Conservation (phyloP, 1,140 invertebrate species). For the Medauroidea extradentata region DNA sequence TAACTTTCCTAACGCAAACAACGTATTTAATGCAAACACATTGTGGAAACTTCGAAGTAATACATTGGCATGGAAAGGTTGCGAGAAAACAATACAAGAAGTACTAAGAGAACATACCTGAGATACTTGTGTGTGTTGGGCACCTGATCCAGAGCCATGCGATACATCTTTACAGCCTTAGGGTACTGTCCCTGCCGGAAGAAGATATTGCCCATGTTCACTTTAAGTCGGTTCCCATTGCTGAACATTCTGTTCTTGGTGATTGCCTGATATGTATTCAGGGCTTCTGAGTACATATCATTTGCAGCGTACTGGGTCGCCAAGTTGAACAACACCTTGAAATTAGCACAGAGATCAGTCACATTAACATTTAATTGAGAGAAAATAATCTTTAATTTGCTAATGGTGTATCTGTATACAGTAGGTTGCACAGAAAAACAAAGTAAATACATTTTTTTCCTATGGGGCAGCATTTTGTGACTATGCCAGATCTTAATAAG, state of each 20-base stretch:
- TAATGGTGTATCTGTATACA: not conserved
- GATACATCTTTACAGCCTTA: conserved; percentile 96
- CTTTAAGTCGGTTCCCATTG: conserved; percentile 86
- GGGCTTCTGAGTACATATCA: conserved; percentile 92
- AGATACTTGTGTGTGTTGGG: conserved; percentile 87
- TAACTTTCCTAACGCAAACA: too few species aligned
- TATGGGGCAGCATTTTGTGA: too few species aligned
- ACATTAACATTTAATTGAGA: too few species aligned
- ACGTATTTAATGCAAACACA: too few species aligned
- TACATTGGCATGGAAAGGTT: too few species aligned
- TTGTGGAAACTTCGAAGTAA: too few species aligned
- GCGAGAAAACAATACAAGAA: too few species aligned
- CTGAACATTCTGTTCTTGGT: conserved; percentile 80
- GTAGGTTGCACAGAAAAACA: too few species aligned
- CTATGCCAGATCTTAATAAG: too few species aligned
- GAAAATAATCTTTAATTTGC: conserved; percentile 6
- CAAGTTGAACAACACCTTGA: conserved; percentile 86
- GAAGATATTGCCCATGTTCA: conserved; percentile 99
- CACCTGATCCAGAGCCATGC: conserved; percentile 95
- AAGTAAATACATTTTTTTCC: too few species aligned
- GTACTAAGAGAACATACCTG: too few species aligned
- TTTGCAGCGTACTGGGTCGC: conserved; percentile 90
- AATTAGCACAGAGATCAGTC: conserved; percentile 19
- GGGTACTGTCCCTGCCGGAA: conserved; percentile 90
- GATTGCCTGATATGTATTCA: conserved; percentile 91